Evolutionary conservation across 37 sponge, comb jelly and placozoan genomes (phyloP), one percentile per base, ranked within the genome.

Genomic region (Hexactinellida sp.): DNA sequence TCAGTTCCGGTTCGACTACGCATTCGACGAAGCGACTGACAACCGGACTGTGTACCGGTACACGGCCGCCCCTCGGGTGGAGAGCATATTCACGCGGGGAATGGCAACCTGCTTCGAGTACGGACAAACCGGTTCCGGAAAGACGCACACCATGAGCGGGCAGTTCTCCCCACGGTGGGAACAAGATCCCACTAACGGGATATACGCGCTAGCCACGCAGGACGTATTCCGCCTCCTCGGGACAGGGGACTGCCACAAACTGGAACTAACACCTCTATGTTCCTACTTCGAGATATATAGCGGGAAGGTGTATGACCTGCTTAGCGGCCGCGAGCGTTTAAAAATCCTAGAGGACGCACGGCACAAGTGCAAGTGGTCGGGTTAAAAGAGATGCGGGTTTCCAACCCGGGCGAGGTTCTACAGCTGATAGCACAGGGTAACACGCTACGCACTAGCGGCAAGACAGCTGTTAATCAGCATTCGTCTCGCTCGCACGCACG

Each of bases 51-150:
- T 97, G 37, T 97, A 97, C 87, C 89, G 85, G 95, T 94, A 85
- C 87, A 93, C 98, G 19, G 98, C 98, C 0, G 89, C 92, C 86
- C 95, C 95, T 24, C 86, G 94, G 39, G 92, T 97, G 34, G 84
- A 84, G n/a, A 93, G 92, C 28, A 93, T 97, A 7, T 97, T 97
- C 82, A 89, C 94, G 0, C 88, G 90, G 19, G 98, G 98, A 36
- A 95, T 97, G 92, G 98, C 98, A 37, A 97, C 98, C 38, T 97
- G 98, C 84, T 97, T 97, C 85, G 98, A 95, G 10, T 97, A 97
- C 84, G 98, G 98, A 10, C 98, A 97, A 84, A 97, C n/a, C n/a
- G n/a, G n/a, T n/a, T n/a, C n/a, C n/a, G n/a, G n/a, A n/a, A n/a
- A n/a, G n/a, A n/a, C n/a, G n/a, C n/a, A n/a, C n/a, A n/a, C n/a